Base-by-base conservation (phyloP, 2,797 vertebrate species). In the Crossoptilon crossoptilon region DNA sequence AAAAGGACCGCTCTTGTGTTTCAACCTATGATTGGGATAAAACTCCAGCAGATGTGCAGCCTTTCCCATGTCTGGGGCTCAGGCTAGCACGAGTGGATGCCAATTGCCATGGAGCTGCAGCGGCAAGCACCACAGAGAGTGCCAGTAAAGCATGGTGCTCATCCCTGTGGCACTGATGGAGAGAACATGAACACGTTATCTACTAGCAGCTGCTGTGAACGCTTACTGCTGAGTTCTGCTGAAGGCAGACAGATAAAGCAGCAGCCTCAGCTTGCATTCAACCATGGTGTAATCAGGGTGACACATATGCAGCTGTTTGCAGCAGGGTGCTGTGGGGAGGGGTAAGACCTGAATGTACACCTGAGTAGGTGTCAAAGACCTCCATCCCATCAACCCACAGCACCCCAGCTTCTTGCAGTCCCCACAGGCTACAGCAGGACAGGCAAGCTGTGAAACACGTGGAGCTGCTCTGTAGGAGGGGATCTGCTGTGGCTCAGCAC, bases 161-260 rank as follows among this genome's bases (percentile, higher is more conserved):
- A 0, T 46, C 51, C 85, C 51, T 0, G 0, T 49, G 76, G 48
- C 39, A 9, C 55, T 33, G 56, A 29, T 48, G 4, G 70, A 33
- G 35, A 55, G 51, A 43, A 73, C 2, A 46, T 9, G 41, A 70
- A 23, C 11, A 48, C 2, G 0, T 43, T 76, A 31, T 48, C 77
- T 74, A 1, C 4, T 31, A 62, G 77, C 63, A 78, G 80, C 23
- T 75, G 6, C 68, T 89, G 31, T 41, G 37, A 53, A 74, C 2
- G 1, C 58, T 58, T 21, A 14, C 37, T 70, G 56, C 46, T 62
- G 41, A 27, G 51, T 14, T 63, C 41, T 68, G 58, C 44, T 55
- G 82, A 74, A 83, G 66, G 55, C 66, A 46, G 44, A 16, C 6
- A 11, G 58, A 31, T 44, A 62, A 67, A 70, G 48, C 48, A 69